phyloP scores from a whole-genome alignment of 2,888 invertebrate genomes.

The Drosophila infuscata region DNA sequence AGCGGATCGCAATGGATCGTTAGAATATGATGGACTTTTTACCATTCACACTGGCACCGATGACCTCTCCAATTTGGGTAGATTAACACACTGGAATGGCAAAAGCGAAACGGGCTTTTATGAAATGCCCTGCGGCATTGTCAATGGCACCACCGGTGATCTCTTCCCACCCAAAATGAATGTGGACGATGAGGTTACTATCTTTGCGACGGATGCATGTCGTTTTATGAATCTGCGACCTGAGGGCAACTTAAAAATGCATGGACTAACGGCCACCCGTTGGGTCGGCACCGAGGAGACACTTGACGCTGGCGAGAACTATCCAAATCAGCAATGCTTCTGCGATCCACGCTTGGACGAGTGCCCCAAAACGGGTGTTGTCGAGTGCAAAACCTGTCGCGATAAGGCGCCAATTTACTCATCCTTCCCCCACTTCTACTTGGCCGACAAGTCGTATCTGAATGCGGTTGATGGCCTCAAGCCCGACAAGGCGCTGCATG shows the following conservation, averaged over 20 bases:
- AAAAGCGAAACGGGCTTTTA: constrained; percentile 87
- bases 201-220: constrained; percentile 93
- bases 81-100: constrained; percentile 90
- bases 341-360: constrained; percentile 86
- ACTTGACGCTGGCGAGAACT: constrained; percentile 90
- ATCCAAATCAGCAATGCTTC: constrained; percentile 89
- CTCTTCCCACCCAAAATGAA: constrained; percentile 89
- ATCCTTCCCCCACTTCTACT: constrained; percentile 92
- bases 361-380: constrained; percentile 87
- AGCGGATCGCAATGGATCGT: constrained; percentile 90
- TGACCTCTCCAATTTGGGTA: constrained; percentile 89
- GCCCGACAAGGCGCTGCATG: constrained; percentile 88
- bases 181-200: constrained; percentile 86
- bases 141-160: constrained; percentile 92
- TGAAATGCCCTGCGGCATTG: constrained; percentile 87
- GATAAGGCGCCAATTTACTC: constrained; percentile 93
- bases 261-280: constrained; percentile 77
- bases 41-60: constrained; percentile 90
- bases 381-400: constrained; percentile 91
- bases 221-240: constrained; percentile 87
- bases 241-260: constrained; percentile 51
- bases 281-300: constrained; percentile 87
- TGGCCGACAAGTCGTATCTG: constrained; percentile 89
- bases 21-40: constrained; percentile 91
- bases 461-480: constrained; percentile 88